Base-by-base conservation (phyloP, 2,888 invertebrate species). In the Anodontia alba region DNA sequence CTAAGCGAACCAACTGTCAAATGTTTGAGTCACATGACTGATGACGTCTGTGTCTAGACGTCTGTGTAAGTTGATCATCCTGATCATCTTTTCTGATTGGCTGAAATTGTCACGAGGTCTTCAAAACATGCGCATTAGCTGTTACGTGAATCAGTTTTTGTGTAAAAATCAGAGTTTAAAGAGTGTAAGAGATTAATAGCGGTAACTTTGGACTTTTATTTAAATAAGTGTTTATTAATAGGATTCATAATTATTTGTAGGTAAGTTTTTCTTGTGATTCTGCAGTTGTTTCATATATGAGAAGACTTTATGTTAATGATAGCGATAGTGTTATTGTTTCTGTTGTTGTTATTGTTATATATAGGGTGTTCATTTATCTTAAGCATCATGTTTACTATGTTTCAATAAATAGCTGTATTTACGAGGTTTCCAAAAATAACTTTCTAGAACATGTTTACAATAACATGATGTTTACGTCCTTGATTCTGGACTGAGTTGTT, bases 11-110 rank as follows among this genome's bases (percentile, higher is more conserved):
- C n/a, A n/a, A n/a, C n/a, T n/a, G n/a, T n/a, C n/a, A n/a, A n/a
- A n/a, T n/a, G n/a, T 42, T 15, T n/a, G n/a, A n/a, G n/a, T n/a
- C n/a, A n/a, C n/a, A n/a, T n/a, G n/a, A n/a, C n/a, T n/a, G n/a
- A n/a, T n/a, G n/a, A n/a, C n/a, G n/a, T n/a, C n/a, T n/a, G n/a
- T n/a, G n/a, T n/a, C n/a, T n/a, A n/a, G n/a, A n/a, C n/a, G n/a
- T n/a, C n/a, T n/a, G n/a, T n/a, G n/a, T n/a, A 49, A 49, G 49
- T 49, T 49, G 49, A 49, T 49, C 49, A 49, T 49, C 49, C 49
- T 49, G 49, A 49, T 49, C 49, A 49, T 49, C 49, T 49, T 49
- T 49, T 8, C 49, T 49, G 49, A 49, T 49, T 49, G 49, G 20
- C 49, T 49, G 49, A 49, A 49, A 49, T 49, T 49, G 49, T 20